Conservation (phyloP, 2,113 vertebrate species). For the Anser brachyrhynchus region DNA sequence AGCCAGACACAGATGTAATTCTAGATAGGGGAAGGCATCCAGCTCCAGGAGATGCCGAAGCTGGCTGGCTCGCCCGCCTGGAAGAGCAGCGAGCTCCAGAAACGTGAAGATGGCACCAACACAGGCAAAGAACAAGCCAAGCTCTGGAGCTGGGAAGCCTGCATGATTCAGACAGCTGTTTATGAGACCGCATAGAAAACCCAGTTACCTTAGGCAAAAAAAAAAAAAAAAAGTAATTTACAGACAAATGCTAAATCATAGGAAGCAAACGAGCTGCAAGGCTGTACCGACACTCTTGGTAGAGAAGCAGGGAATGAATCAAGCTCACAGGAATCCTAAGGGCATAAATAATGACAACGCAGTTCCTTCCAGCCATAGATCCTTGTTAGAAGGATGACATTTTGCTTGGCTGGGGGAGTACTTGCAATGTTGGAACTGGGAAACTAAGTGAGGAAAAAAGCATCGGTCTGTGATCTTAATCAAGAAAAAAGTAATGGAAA, state of each 20-base stretch:
- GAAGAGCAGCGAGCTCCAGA: background rate
- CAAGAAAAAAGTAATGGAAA: background rate
- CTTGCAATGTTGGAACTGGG: background rate
- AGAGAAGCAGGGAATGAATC: background rate
- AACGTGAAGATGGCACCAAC: background rate
- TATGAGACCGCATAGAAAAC: background rate
- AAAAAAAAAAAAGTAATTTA: background rate
- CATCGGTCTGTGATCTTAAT: background rate
- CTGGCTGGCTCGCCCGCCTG: background rate
- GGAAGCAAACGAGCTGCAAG: background rate
- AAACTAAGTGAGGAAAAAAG: background rate
- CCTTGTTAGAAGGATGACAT: background rate
- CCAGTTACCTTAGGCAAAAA: background rate
- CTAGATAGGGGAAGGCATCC: background rate
- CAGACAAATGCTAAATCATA: background rate
- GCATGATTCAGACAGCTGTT: background rate
- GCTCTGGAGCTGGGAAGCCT: background rate
- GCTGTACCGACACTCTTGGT: background rate
- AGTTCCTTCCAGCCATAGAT: background rate
- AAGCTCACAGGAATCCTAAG: background rate
- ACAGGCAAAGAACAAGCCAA: background rate
- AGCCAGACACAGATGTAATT: background rate
- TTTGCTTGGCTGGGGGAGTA: background rate
- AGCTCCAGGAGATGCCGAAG: background rate
- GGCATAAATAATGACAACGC: fast-evolving